Percentiles rank a stretch among this genome's conserved stretches.
phyloP scores from a whole-genome alignment of 2,888 invertebrate genomes.

The Cephus pygmeus region DNA sequence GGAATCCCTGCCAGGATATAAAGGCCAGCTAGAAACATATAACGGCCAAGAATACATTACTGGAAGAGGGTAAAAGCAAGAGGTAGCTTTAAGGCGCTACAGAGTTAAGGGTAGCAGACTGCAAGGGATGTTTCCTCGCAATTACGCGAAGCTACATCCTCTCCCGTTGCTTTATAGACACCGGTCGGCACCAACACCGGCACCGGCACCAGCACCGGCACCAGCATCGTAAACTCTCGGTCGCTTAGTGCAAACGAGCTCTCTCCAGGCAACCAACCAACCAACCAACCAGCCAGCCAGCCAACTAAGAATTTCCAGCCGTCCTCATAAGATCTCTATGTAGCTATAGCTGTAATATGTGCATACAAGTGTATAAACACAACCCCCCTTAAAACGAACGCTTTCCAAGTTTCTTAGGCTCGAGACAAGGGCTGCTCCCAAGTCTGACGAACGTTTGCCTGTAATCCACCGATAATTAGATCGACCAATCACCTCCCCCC shows the following conservation, averaged over 20 bases:
- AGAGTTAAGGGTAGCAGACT: constrained; percentile 37
- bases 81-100: constrained; percentile 41
- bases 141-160: constrained; percentile 46
- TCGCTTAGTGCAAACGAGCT: background rate
- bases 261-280: too few species aligned
- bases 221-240: background rate
- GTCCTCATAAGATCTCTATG: too few species aligned
- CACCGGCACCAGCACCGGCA: constrained; percentile 16
- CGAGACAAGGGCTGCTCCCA: constrained; percentile 18
- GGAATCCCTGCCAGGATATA: too few species aligned
- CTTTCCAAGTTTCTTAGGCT: too few species aligned
- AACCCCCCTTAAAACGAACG: too few species aligned
- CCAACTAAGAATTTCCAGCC: too few species aligned
- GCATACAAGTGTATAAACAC: too few species aligned
- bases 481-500: constrained; percentile 39
- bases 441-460: constrained; percentile 21
- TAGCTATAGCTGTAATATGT: too few species aligned
- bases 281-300: too few species aligned
- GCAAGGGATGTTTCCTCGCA: constrained; percentile 44
- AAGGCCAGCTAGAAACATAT: too few species aligned
- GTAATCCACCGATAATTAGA: constrained; percentile 45
- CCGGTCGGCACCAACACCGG: constrained; percentile 26
- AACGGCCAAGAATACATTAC: too few species aligned
- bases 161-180: constrained; percentile 44
- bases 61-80: background rate